phyloP scores from a whole-genome alignment of 92 coral and sea anemone genomes.

The Porites lobata region DNA sequence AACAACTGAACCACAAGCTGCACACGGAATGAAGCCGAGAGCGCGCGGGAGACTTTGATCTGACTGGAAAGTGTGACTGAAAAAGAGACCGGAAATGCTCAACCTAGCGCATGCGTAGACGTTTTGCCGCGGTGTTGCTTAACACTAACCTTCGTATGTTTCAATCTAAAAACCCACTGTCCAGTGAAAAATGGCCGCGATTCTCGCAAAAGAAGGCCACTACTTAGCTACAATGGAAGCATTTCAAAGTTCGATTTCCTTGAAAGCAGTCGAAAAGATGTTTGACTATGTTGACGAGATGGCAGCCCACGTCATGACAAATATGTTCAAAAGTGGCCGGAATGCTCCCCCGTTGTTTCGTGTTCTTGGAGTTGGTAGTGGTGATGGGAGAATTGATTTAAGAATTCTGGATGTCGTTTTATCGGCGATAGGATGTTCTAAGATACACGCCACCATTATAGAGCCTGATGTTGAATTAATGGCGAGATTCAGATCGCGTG shows the following conservation, averaged over 20 bases:
- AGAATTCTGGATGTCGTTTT: background rate
- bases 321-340: background rate
- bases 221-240: background rate
- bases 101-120: too few relatives aligned
- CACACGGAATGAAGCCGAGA: too few relatives aligned
- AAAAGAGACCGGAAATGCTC: too few relatives aligned
- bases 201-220: background rate
- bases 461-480: background rate
- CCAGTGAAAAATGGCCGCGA: background rate
- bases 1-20: too few relatives aligned
- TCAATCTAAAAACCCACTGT: too few relatives aligned
- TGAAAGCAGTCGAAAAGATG: background rate
- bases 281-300: background rate
- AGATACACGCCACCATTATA: background rate
- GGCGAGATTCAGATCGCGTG: background rate
- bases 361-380: slow-evolving; percentile 27
- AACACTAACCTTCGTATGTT: too few relatives aligned
- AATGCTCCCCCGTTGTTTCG: background rate
- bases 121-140: too few relatives aligned
- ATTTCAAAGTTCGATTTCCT: background rate
- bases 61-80: too few relatives aligned
- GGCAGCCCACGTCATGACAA: background rate
- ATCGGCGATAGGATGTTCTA: background rate
- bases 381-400: background rate
- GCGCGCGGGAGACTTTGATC: too few relatives aligned